Percentiles rank a stretch among this genome's conserved stretches.
Conservation (phyloP, 2,888 invertebrate species). For the Melangyna quadrimaculata region DNA sequence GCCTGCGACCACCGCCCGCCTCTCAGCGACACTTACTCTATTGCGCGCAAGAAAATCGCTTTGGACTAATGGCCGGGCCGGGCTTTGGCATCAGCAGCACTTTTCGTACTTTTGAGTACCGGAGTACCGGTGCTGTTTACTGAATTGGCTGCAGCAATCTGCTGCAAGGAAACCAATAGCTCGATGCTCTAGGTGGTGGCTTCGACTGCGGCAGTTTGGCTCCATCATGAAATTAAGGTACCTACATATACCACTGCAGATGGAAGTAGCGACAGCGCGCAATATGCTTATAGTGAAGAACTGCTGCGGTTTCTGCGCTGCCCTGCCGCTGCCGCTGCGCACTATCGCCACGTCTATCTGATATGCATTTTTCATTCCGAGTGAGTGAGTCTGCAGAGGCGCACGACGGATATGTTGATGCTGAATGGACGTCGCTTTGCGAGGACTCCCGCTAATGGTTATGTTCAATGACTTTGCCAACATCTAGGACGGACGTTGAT, state of each 20-base stretch:
- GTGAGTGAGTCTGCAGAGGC: conserved; percentile 72
- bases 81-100: conserved; percentile 13
- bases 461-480: conserved; percentile 72
- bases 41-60: conserved; percentile 63
- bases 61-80: conserved; percentile 58
- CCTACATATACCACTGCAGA: conserved; percentile 45
- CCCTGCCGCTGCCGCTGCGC: conserved; percentile 54
- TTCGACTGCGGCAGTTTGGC: conserved; percentile 25
- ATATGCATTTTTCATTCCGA: conserved; percentile 72
- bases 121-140: conserved; percentile 50
- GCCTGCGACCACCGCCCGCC: conserved; percentile 34
- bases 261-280: conserved; percentile 42
- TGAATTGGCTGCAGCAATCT: conserved; percentile 65
- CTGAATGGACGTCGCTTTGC: conserved; percentile 71
- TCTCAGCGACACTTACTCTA: conserved; percentile 65
- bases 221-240: conserved; percentile 65
- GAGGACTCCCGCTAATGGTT: conserved; percentile 72
- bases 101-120: neutral
- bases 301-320: conserved; percentile 43
- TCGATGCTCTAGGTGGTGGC: conserved; percentile 59
- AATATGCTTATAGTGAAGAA: conserved; percentile 52
- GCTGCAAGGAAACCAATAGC: conserved; percentile 66
- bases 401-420: conserved; percentile 71
- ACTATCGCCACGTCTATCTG: conserved; percentile 71
- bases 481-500: conserved; percentile 71